Evolutionary conservation across 2,113 vertebrate genomes (phyloP), one percentile per base, ranked within the genome.

Genomic region (Myotis lucifugus): DNA sequence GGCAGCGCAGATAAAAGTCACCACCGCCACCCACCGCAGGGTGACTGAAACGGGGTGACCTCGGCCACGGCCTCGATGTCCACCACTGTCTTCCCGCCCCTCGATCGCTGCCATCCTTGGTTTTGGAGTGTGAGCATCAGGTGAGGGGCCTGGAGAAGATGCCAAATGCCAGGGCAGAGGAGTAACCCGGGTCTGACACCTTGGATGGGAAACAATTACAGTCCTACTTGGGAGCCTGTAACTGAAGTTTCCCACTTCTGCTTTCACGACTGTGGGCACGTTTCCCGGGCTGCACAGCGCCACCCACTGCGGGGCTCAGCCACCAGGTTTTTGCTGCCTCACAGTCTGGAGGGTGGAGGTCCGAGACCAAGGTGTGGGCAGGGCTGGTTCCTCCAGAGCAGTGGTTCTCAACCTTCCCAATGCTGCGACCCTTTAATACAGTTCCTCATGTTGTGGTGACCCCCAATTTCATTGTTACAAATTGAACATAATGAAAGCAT

Each of bases 51-150:
- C 0, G 21, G 25, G 70, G 19, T 14, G n/a, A 0, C 17, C 54
- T 25, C 50, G 2, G 37, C 42, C 76, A 7, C 3, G 0, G 18
- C 92, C 34, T 46, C 0, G 8, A 5, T 8, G 6, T 5, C 76
- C 42, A 52, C 1, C 0, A 27, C 61, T 2, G 0, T 5, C 69
- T 1, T 52, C 32, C 19, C 32, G 12, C 37, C 48, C 48, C 21
- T 37, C 14, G 6, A 11, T n/a, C 0, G 23, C 3, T 3, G 32
- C n/a, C 15, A 0, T 6, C 2, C 1, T 23, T 42, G 0, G 5
- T n/a, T 32, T 42, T 61, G 61, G 42, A 42, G 29, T 29, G 61
- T 32, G 59, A 27, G 6, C 1, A 3, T 50, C 27, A 9, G 56
- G 59, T 6, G 1, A 48, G 59, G 21, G 37, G 2, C 5, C 40